Percentiles rank a stretch among this genome's conserved stretches.
These are phyloP conservation scores for Amphipoea oculea DNA, from an alignment of 2,888 invertebrate species.

Conservation along the genomic window DNA sequence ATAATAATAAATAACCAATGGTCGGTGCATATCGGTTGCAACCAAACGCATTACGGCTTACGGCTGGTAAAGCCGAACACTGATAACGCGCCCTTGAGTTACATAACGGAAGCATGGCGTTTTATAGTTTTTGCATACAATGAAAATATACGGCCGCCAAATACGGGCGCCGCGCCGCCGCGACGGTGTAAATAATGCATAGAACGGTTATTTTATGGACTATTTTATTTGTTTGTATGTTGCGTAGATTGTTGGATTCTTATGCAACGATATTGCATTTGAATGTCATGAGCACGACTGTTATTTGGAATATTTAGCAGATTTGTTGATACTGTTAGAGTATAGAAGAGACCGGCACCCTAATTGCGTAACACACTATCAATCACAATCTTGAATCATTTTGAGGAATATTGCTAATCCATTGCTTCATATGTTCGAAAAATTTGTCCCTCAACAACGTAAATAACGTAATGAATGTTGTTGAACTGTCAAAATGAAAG, in stretches of 20 bases:
- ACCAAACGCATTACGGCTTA: constrained; percentile 48
- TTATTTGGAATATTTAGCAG: constrained; percentile 18
- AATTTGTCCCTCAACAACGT: neutral
- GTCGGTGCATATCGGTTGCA: constrained; percentile 34
- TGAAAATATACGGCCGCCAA: constrained; percentile 46
- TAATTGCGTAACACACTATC: neutral
- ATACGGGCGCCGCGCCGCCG: constrained; percentile 32
- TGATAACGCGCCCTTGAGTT: constrained; percentile 59
- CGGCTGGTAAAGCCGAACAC: constrained; percentile 27
- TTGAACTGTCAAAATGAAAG: no score
- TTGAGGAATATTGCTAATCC: neutral
- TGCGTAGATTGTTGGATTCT: constrained; percentile 20
- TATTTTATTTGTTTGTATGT: constrained; percentile 26
- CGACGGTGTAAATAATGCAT: constrained; percentile 19
- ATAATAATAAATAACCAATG: constrained; percentile 16
- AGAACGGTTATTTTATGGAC: constrained; percentile 30
- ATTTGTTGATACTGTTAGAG: neutral
- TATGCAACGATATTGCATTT: constrained; percentile 18
- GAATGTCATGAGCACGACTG: neutral
- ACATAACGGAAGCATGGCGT: constrained; percentile 40
- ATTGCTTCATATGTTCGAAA: neutral
- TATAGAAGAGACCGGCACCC: neutral
- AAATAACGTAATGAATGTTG: neutral
- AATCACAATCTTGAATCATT: neutral
- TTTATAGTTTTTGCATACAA: constrained; percentile 59